Percentiles rank a stretch among this genome's conserved stretches.
These are phyloP conservation scores for Oreochromis aureus DNA, from an alignment of 2,113 vertebrate species.

Conservation along the genomic window DNA sequence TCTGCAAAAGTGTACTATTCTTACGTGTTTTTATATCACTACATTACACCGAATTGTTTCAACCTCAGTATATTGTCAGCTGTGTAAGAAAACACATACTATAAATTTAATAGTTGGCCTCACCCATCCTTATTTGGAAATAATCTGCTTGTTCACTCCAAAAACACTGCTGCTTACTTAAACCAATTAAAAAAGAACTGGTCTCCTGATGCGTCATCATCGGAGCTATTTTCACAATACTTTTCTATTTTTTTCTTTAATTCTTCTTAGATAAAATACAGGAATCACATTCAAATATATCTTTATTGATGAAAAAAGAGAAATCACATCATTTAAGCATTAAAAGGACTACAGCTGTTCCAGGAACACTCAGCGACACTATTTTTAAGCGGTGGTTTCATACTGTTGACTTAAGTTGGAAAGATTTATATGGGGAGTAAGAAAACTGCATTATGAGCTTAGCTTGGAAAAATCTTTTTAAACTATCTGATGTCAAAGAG, in stretches of 20 bases:
- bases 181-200: not conserved
- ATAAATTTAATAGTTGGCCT: not conserved
- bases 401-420: not conserved
- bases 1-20: not conserved
- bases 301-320: not conserved
- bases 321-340: not conserved
- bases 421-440: not conserved
- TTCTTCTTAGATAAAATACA: not conserved
- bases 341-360: not conserved
- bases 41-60: rapidly evolving
- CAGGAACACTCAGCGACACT: not conserved
- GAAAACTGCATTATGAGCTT: conserved; percentile 29
- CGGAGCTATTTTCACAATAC: not conserved
- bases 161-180: not conserved
- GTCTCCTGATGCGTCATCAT: not conserved
- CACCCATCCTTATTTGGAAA: not conserved
- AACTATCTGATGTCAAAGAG: conserved; percentile 56
- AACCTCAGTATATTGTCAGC: not conserved
- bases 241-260: not conserved
- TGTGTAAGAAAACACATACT: not conserved
- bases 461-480: conserved; percentile 35
- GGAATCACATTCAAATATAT: not conserved
- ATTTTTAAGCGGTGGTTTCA: not conserved
- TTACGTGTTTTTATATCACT: not conserved
- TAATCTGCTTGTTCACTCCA: not conserved